These are phyloP conservation scores for Archocentrus centrarchus DNA, from an alignment of 2,113 vertebrate genomes.

Conservation along the genomic window DNA sequence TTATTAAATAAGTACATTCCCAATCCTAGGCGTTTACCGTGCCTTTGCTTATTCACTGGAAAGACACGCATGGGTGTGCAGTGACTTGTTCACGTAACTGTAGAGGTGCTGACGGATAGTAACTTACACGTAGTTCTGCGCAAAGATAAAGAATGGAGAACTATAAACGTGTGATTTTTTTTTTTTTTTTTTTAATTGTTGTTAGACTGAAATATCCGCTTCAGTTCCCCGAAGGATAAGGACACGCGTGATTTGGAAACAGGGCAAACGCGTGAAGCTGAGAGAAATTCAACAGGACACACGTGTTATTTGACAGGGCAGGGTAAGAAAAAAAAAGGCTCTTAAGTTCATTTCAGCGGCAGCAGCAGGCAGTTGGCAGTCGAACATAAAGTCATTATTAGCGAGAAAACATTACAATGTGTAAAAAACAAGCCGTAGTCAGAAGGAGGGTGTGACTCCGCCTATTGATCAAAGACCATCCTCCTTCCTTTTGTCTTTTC, in stretches of 20 bases:
- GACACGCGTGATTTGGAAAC: background rate
- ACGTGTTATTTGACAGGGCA: background rate
- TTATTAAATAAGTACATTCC: background rate
- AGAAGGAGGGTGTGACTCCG: slow-evolving; percentile 67
- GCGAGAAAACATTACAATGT: slow-evolving; percentile 44
- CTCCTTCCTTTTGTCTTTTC: slow-evolving; percentile 74
- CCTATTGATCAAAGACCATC: slow-evolving; percentile 78
- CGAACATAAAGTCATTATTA: slow-evolving; percentile 22
- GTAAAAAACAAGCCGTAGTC: slow-evolving; percentile 37
- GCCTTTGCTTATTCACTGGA: background rate
- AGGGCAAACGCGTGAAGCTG: background rate
- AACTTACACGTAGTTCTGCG: background rate
- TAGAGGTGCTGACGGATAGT: background rate
- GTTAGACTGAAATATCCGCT: background rate
- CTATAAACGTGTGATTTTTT: background rate
- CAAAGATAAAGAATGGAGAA: background rate
- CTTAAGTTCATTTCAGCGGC: background rate
- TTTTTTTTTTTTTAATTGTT: background rate
- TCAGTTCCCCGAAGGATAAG: background rate
- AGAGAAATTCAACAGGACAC: background rate
- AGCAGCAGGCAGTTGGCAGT: background rate
- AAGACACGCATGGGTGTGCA: background rate
- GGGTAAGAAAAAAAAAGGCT: background rate
- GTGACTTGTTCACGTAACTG: background rate
- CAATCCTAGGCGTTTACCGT: background rate